These are phyloP conservation scores for Drosophila santomea DNA, from an alignment of 1,140 invertebrate genomes.

Conservation along the genomic window DNA sequence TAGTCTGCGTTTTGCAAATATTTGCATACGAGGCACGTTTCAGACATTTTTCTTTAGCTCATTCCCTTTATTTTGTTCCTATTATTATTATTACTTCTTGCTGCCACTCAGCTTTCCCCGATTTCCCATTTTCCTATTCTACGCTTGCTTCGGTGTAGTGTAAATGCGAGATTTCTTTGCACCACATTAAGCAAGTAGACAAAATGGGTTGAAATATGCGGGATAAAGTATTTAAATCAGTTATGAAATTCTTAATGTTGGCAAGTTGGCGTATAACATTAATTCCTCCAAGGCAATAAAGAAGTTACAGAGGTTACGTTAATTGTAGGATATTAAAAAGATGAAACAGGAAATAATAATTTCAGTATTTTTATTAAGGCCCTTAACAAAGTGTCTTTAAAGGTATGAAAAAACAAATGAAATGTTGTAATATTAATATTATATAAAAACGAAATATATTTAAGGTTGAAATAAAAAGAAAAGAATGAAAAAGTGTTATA, in stretches of 20 bases:
- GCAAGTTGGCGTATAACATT: slow-evolving; percentile 6
- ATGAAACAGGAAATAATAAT: not conserved
- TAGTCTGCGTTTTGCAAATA: slow-evolving; percentile 79
- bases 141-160: slow-evolving; percentile 50
- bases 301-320: not conserved
- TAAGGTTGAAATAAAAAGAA: no score
- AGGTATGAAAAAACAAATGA: not conserved
- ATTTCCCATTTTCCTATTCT: slow-evolving; percentile 31
- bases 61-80: slow-evolving; percentile 64
- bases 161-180: slow-evolving; percentile 76
- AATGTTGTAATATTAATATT: not conserved
- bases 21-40: slow-evolving; percentile 82
- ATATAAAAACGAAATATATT: not conserved
- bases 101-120: not conserved
- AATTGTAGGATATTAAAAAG: not conserved
- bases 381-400: no score
- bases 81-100: slow-evolving; percentile 59
- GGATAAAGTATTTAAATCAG: slow-evolving; percentile 35
- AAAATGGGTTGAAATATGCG: slow-evolving; percentile 33
- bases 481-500: no score
- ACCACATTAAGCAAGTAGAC: slow-evolving; percentile 53
- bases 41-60: slow-evolving; percentile 71
- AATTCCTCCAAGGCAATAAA: not conserved
- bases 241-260: slow-evolving; percentile 25
- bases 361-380: not conserved